Evolutionary conservation across 2,888 invertebrate species (phyloP).

Genomic region (Altica lythri): DNA sequence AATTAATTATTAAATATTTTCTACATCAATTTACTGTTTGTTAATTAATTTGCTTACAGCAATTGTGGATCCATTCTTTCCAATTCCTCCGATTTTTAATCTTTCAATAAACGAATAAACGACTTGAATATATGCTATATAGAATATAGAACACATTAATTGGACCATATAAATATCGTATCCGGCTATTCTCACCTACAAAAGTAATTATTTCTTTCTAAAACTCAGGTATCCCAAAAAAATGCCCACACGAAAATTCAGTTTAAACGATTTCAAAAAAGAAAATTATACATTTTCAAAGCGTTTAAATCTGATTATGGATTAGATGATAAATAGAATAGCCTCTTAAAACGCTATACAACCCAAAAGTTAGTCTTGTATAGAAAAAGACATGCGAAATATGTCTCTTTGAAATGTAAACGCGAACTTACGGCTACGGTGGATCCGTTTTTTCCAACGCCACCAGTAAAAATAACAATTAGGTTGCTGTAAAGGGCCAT

Average conservation of each 20-base stretch:
- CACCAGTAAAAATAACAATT: conserved; percentile 75
- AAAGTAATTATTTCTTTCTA: conserved; percentile 17
- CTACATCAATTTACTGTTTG: not conserved
- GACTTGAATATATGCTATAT: conserved; percentile 67
- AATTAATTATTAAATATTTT: no score
- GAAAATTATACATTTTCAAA: no score
- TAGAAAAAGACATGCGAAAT: conserved; percentile 17
- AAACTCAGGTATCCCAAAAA: conserved; percentile 13
- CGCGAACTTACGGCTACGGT: conserved; percentile 87
- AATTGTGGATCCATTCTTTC: conserved; percentile 97
- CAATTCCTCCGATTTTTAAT: conserved; percentile 84
- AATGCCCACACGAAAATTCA: conserved; percentile 4
- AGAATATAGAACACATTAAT: conserved; percentile 57
- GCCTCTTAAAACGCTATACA: conserved; percentile 17
- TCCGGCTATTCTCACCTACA: conserved; percentile 59
- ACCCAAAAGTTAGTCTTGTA: conserved; percentile 14
- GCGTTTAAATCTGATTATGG: conserved; percentile 7
- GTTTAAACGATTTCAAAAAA: no score
- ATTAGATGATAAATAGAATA: conserved; percentile 16
- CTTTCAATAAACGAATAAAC: conserved; percentile 71
- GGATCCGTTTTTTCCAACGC: conserved; percentile 96
- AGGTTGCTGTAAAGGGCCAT: conserved; percentile 75
- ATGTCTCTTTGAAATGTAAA: conserved; percentile 23
- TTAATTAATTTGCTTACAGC: conserved; percentile 84
- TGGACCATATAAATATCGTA: conserved; percentile 57